These are phyloP conservation scores for Cyaniris semiargus DNA, from an alignment of 2,888 invertebrate species.

Conservation along the genomic window DNA sequence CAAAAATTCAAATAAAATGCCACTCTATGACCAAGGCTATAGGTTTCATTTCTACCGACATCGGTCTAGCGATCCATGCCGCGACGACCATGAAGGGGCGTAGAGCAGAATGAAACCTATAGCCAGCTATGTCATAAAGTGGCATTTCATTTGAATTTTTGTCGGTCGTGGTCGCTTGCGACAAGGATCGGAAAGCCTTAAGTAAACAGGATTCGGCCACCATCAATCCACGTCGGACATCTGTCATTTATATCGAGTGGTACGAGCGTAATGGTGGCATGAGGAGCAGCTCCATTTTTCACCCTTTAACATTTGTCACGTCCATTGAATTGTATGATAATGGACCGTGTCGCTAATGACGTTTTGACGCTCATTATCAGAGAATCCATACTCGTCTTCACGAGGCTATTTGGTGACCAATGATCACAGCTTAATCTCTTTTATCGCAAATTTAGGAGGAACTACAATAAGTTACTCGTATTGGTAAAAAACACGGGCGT, in stretches of 20 bases:
- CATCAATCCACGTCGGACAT: constrained; percentile 76
- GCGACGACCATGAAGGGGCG: no score
- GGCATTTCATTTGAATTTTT: no score
- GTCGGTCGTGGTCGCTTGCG: no score
- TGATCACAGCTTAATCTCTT: neutral
- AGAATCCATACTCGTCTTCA: constrained; percentile 24
- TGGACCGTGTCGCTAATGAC: neutral
- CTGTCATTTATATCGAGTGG: constrained; percentile 78
- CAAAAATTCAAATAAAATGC: no score
- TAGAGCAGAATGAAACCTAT: no score
- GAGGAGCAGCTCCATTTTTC: constrained; percentile 58
- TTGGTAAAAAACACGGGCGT: no score
- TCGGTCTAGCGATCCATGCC: no score
- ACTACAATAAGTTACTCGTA: no score
- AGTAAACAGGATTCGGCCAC: constrained; percentile 40
- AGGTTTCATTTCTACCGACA: no score
- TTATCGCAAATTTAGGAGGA: no score
- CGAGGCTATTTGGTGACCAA: neutral
- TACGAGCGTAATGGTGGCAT: constrained; percentile 68
- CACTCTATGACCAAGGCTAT: no score
- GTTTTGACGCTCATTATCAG: neutral
- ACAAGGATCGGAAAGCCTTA: neutral
- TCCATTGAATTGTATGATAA: constrained; percentile 28
- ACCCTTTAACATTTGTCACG: constrained; percentile 73
- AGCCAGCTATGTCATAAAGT: no score